These are phyloP conservation scores for Bryconaethiops microstoma DNA, from an alignment of 2,797 vertebrate genomes.

Conservation along the genomic window DNA sequence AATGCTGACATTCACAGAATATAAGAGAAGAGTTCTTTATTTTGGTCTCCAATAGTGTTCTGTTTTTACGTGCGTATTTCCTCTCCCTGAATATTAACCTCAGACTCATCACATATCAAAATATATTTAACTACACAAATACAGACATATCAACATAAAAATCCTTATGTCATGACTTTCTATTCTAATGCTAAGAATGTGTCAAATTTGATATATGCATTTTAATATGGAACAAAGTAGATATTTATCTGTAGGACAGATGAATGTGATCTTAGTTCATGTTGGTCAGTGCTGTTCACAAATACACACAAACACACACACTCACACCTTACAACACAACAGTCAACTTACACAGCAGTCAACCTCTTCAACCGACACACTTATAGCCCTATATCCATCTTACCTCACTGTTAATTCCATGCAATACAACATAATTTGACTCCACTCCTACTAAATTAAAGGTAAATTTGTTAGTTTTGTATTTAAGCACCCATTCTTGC, in stretches of 20 bases:
- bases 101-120: conserved; percentile 48
- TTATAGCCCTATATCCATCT: conserved; percentile 45
- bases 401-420: conserved; percentile 21
- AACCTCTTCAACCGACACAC: conserved; percentile 10
- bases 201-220: not conserved
- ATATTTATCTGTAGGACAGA: conserved; percentile 10
- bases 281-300: conserved; percentile 14
- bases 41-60: conserved; percentile 37
- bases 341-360: not conserved
- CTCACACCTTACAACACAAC: conserved; percentile 34
- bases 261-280: not conserved
- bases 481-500: conserved; percentile 35
- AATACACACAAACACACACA: conserved; percentile 20
- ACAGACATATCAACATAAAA: conserved; percentile 36
- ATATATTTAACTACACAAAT: conserved; percentile 48
- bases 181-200: conserved; percentile 24
- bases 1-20: not conserved
- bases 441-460: not conserved
- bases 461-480: conserved; percentile 21
- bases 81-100: conserved; percentile 30
- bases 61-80: conserved; percentile 9
- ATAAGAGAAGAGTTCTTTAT: not conserved
- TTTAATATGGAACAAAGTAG: conserved; percentile 21
- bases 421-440: not conserved
- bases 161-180: not conserved